Percentiles rank a stretch among this genome's conserved stretches.
Conservation (phyloP, 2,888 invertebrate genomes). For the Belgica antarctica region DNA sequence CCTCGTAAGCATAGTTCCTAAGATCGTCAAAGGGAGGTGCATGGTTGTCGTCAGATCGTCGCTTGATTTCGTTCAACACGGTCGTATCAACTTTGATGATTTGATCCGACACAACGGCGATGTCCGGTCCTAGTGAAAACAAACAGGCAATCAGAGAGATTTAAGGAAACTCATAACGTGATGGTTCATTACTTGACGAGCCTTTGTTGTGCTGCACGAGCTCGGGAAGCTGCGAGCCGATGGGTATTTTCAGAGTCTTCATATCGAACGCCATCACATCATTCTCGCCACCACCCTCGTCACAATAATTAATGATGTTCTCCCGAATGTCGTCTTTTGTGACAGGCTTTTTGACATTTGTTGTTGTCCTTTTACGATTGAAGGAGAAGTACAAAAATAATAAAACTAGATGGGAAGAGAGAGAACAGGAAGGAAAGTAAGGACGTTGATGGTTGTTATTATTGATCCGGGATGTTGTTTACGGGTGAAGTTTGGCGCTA, state of each 20-base stretch:
- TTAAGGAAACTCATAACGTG: neutral
- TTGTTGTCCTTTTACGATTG: constrained; percentile 40
- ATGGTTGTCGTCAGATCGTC: constrained; percentile 72
- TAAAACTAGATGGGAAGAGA: too few species aligned
- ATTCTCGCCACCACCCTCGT: constrained; percentile 80
- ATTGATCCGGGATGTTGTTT: too few species aligned
- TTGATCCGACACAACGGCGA: constrained; percentile 46
- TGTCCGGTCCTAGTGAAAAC: constrained; percentile 46
- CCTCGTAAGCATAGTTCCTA: constrained; percentile 83
- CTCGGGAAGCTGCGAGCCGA: constrained; percentile 65
- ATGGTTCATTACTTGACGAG: constrained; percentile 49
- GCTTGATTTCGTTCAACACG: constrained; percentile 75
- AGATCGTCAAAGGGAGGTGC: constrained; percentile 83
- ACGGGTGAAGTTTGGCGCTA: too few species aligned
- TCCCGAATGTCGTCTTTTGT: constrained; percentile 68
- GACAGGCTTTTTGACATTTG: constrained; percentile 44
- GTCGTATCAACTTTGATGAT: constrained; percentile 72
- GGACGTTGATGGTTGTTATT: too few species aligned
- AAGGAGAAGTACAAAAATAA: constrained; percentile 44
- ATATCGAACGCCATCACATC: constrained; percentile 85
- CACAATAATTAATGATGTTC: constrained; percentile 82
- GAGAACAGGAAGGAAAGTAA: too few species aligned
- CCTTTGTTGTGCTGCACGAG: constrained; percentile 61
- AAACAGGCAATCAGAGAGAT: too few species aligned
- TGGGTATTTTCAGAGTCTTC: constrained; percentile 75